Evolutionary conservation across 2,113 vertebrate genomes (phyloP), one percentile per base, ranked within the genome.

Genomic region (Lampris megalopsis): DNA sequence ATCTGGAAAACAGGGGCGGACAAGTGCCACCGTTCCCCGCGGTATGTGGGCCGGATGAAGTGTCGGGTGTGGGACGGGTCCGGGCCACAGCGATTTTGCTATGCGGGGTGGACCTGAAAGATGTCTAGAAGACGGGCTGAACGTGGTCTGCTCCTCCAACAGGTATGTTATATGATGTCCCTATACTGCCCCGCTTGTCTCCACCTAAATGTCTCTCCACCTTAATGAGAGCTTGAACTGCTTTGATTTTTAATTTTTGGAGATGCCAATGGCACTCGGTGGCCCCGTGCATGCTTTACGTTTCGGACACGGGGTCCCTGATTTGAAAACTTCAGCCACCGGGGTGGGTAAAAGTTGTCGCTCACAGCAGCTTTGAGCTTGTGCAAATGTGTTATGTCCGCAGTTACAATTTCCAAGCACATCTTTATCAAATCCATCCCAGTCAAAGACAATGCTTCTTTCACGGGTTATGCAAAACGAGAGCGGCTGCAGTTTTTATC

Each of bases 391-490:
- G 65, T 5, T 52, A 47, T 54, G 43, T 61, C 60, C 69, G 67
- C 40, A 48, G 68, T 9, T 47, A 41, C 63, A 52, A 6, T 58
- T 61, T 52, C 9, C 35, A 72, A 42, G 74, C 9, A 3, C 62
- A 40, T 65, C 47, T 66, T 86, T 84, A 83, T 86, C 81, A 80
- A 64, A 77, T 67, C 71, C 50, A 47, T 79, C 60, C 58, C 80
- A 70, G 50, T 79, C 57, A 75, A 79, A 35, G 24, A 72, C 71
- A 75, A 77, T 79, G 79, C 69, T 66, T 73, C 50, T 73, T 60
- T 61, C 65, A 53, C 0, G 35, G 6, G 65, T 49, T 62, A 41
- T 69, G 56, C 53, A 76, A 60, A 83, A 6, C 58, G 63, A 52
- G 74, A 82, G 66, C 73, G 49, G 57, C 60, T 50, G 53, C 42